Base-by-base conservation (phyloP, 2,113 vertebrate species). In the Cyrtonyx montezumae region DNA sequence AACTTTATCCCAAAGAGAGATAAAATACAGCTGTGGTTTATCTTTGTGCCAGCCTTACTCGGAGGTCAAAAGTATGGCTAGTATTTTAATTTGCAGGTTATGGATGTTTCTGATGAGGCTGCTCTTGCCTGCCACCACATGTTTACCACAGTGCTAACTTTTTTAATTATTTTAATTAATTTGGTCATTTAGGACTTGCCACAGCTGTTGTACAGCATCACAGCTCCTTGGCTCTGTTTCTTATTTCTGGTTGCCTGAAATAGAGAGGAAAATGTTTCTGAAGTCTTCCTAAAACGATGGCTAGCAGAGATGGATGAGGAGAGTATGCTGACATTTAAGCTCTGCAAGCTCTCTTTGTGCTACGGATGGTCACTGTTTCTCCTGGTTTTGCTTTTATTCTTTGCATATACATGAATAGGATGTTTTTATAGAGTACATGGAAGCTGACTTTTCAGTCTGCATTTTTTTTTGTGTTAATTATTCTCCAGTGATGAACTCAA, bases 241-340 rank as follows among this genome's bases (percentile, higher is more conserved):
- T 0, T 14, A 0, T 40, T 77, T 48, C 65, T 32, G 42, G 18
- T 7, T 0, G 1, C 56, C 42, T 46, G 3, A 79, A 56, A 37
- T 30, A 13, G 20, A 63, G 68, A 68, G 48, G 28, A 83, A 73
- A 66, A 20, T 36, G 28, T 56, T 71, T 76, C 23, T 62, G 42
- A 88, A 77, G 46, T 51, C 14, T 23, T 69, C 42, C 63, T 58
- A 49, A 8, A 90, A 56, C 15, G 36, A n/a, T 13, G 2, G 8
- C 2, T 9, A 37, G 21, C 32, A 23, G 9, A 59, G 28, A 42
- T 55, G 74, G 76, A 26, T 1, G 4, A 62, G 32, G 59, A 81
- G 62, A 77, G 11, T 22, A 34, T 9, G 18, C 37, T 36, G 59
- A 18, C 17, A 63, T 34, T 63, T 36, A 7, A 9, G 66, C 51